Evolutionary conservation across 2,113 vertebrate genomes (phyloP), one percentile per base, ranked within the genome.

Genomic region (Vireo altiloquus): DNA sequence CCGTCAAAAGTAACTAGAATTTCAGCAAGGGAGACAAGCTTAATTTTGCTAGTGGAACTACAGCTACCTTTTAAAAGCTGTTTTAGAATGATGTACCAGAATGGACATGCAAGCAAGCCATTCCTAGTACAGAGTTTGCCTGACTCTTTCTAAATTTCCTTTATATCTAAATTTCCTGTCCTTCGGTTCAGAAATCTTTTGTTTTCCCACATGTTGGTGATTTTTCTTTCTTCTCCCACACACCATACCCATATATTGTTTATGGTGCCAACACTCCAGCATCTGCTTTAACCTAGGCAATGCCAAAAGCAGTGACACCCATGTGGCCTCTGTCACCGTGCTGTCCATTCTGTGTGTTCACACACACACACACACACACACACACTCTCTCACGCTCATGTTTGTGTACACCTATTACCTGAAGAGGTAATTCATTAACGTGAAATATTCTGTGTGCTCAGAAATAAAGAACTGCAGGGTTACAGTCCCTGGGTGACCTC

Each of bases 361-460:
- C 21, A 27, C 22, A 18, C 0, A 15, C 1, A n/a, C n/a, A n/a
- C n/a, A n/a, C 39, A 40, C 39, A 40, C 39, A 40, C 39, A 9
- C 21, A 8, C 3, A 1, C 18, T 30, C 2, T 0, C 22, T 8
- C 16, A 2, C 16, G 46, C 25, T 22, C 0, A 0, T 37, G 24
- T 35, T 2, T 49, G 23, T 14, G 6, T 14, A 19, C 21, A 11
- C 6, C 40, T 14, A 3, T 33, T 63, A 28, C 19, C 33, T 19
- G 74, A 28, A 64, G 53, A 46, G 11, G 28, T 66, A 49, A 21
- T 66, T 79, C 7, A 42, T 31, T 35, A 13, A 25, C 31, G 10
- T 30, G 30, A 24, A 76, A 52, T 71, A 30, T 76, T 76, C 24
- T 27, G 18, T 0, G 0, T 64, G 37, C 12, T 95, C 30, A 53